phyloP scores from a whole-genome alignment of 2,797 vertebrate genomes.

The Anniella stebbinsi region DNA sequence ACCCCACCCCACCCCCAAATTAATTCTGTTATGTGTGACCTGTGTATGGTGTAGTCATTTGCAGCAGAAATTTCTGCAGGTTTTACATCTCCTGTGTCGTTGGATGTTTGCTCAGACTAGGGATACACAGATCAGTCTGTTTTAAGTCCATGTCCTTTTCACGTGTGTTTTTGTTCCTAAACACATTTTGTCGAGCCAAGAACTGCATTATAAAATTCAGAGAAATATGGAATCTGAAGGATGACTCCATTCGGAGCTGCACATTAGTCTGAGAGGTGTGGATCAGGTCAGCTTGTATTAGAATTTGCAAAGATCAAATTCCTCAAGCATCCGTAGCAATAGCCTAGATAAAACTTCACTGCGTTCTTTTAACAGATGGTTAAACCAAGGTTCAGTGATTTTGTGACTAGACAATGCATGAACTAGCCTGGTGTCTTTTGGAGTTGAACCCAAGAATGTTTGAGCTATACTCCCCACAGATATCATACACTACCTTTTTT shows the following conservation, averaged over 20 bases:
- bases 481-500: slow-evolving; percentile 27
- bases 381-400: neutral
- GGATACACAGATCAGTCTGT: neutral
- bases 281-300: neutral
- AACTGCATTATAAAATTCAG: neutral
- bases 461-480: slow-evolving; percentile 1
- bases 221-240: neutral
- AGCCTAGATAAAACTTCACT: neutral
- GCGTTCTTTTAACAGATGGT: slow-evolving; percentile 26
- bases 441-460: slow-evolving; percentile 23
- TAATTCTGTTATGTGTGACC: slow-evolving; percentile 67
- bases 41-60: neutral
- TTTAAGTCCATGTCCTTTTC: neutral
- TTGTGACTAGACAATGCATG: slow-evolving; percentile 4
- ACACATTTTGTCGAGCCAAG: neutral
- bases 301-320: neutral
- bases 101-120: neutral
- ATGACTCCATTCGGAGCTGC: neutral
- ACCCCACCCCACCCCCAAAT: slow-evolving; percentile 69
- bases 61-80: neutral
- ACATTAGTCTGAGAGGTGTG: neutral
- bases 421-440: neutral
- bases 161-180: neutral
- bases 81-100: neutral
- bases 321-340: neutral